A percentile compares a stretch with the other conserved stretches of the same genome.
These are phyloP conservation scores for Sarcophaga subvicina DNA, from an alignment of 2,888 invertebrate genomes.

Conservation along the genomic window DNA sequence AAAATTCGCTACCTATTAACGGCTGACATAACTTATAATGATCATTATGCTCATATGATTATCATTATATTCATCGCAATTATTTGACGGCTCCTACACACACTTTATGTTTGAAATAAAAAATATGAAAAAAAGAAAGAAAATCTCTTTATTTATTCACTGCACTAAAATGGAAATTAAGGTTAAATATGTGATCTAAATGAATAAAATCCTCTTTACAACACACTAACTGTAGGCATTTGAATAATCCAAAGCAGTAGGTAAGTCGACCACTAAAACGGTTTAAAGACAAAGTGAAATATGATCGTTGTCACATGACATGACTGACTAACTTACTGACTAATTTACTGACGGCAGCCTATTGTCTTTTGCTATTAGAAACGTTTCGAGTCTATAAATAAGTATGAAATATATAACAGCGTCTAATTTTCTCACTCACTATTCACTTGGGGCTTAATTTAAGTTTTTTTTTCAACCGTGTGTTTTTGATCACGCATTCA, in stretches of 20 bases:
- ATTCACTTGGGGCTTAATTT: conserved; percentile 27
- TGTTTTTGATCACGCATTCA: conserved; percentile 61
- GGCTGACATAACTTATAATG: conserved; percentile 39
- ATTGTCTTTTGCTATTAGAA: conserved; percentile 42
- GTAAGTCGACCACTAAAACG: neutral
- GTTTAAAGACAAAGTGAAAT: neutral
- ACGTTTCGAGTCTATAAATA: neutral
- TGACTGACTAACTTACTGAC: neutral
- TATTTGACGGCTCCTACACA: conserved; percentile 44
- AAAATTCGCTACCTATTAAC: conserved; percentile 32
- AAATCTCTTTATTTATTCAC: neutral
- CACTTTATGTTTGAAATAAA: conserved; percentile 2
- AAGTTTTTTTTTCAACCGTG: neutral
- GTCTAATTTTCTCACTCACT: conserved; percentile 56
- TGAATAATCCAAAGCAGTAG: neutral
- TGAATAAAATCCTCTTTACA: conserved; percentile 56
- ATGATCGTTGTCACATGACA: conserved; percentile 16
- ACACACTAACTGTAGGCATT: neutral
- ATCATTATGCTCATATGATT: conserved; percentile 5
- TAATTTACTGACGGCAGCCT: neutral
- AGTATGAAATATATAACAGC: neutral
- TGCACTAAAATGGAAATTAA: conserved; percentile 52
- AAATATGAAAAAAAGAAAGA: neutral
- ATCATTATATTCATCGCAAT: conserved; percentile 6
- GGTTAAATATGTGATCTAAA: conserved; percentile 66